A percentile compares a stretch with the other conserved stretches of the same genome.
Evolutionary conservation across 2,113 vertebrate species (phyloP).

Genomic region (Beaufortia kweichowensis): DNA sequence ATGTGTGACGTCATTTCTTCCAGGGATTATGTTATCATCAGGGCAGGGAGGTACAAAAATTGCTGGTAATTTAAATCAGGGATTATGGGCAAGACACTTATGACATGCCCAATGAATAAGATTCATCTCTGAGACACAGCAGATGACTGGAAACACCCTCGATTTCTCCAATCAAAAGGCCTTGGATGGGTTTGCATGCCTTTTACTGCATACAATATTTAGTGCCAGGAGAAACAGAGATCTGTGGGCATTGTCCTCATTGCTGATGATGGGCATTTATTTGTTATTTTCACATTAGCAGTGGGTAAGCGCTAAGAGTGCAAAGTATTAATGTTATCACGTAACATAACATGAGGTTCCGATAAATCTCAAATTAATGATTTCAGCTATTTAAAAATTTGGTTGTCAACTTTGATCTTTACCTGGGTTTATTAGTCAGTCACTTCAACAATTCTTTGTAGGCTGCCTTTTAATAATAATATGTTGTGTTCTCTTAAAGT

Average conservation of each 20-base stretch:
- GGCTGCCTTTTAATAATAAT: background rate
- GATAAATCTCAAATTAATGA: background rate
- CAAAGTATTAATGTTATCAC: background rate
- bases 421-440: background rate
- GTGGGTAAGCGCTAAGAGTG: conserved; percentile 22
- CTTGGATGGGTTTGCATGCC: background rate
- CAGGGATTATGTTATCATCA: conserved; percentile 48
- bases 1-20: conserved; percentile 56
- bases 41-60: conserved; percentile 36
- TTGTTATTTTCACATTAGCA: conserved; percentile 36
- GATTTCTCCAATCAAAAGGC: conserved; percentile 10
- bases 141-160: conserved; percentile 32
- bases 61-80: conserved; percentile 33
- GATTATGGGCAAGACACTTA: conserved; percentile 47
- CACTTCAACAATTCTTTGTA: conserved; percentile 7
- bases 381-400: background rate
- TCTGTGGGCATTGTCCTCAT: background rate
- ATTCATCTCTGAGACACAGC: conserved; percentile 37
- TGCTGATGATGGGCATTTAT: conserved; percentile 31
- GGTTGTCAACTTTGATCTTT: background rate
- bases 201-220: background rate
- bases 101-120: conserved; percentile 47
- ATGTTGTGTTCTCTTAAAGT: conserved; percentile 20
- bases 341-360: conserved; percentile 11
- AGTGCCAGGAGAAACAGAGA: background rate